A percentile compares a stretch with the other conserved stretches of the same genome.
These are phyloP conservation scores for Lasioglossum oenotherae DNA, from an alignment of 2,888 invertebrate genomes.

Conservation along the genomic window DNA sequence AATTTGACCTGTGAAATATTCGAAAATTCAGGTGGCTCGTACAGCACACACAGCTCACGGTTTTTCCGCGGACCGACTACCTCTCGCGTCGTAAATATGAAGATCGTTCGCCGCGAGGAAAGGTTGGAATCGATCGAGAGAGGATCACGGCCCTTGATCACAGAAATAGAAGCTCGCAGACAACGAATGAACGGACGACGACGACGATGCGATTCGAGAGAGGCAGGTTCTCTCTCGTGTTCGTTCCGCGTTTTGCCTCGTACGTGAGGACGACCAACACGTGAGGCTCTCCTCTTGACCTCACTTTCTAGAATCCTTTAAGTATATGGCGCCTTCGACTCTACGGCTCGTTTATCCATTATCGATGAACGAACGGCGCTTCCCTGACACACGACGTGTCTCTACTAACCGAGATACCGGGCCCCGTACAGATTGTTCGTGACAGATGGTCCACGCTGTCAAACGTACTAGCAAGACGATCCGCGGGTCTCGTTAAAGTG, in stretches of 20 bases:
- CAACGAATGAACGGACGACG: constrained; percentile 10
- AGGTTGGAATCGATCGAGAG: constrained; percentile 33
- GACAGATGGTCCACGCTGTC: constrained; percentile 55
- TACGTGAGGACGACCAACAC: constrained; percentile 42
- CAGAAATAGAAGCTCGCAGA: constrained; percentile 35
- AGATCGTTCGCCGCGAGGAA: constrained; percentile 26
- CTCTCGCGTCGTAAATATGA: constrained; percentile 25
- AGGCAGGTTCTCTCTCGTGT: constrained; percentile 32
- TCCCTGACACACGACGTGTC: constrained; percentile 54
- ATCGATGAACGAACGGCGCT: constrained; percentile 62
- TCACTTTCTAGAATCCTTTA: constrained; percentile 77
- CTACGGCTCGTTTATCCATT: constrained; percentile 65
- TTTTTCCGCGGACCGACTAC: not conserved
- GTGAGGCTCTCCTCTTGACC: constrained; percentile 72
- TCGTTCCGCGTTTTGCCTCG: constrained; percentile 17
- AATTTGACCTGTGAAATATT: not conserved
- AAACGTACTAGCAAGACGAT: constrained; percentile 16
- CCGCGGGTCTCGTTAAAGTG: constrained; percentile 44
- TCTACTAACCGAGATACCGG: constrained; percentile 65
- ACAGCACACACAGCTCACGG: not conserved
- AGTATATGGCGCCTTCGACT: constrained; percentile 69
- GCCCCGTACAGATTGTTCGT: constrained; percentile 49
- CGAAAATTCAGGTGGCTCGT: not conserved
- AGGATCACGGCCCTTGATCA: constrained; percentile 16
- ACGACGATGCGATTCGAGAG: not conserved